Conservation (phyloP, 2,113 vertebrate genomes). For the Cheirogaleus medius region DNA sequence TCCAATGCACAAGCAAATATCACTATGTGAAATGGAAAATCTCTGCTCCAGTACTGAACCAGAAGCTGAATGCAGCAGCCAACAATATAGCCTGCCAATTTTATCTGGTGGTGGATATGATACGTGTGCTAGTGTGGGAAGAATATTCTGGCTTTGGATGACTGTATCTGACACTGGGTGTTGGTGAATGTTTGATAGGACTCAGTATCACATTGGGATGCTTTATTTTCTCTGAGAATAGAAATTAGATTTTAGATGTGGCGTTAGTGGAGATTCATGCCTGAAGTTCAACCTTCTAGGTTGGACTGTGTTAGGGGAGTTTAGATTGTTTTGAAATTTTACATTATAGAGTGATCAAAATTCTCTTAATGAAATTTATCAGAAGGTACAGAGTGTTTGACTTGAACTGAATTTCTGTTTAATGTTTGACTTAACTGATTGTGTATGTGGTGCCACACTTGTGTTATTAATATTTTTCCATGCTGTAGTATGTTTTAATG, state of each 20-base stretch:
- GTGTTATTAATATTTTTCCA: not conserved
- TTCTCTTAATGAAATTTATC: not conserved
- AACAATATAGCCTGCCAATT: not conserved
- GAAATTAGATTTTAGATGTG: slow-evolving; percentile 18
- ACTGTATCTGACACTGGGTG: not conserved
- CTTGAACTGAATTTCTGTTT: not conserved
- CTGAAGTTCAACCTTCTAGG: not conserved
- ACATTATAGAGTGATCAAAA: not conserved
- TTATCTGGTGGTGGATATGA: not conserved
- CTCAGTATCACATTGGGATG: not conserved
- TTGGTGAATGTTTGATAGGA: not conserved
- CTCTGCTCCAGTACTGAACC: not conserved
- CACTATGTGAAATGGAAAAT: not conserved
- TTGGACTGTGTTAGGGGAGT: not conserved
- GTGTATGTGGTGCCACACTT: not conserved
- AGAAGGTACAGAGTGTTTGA: not conserved
- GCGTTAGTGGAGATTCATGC: not conserved
- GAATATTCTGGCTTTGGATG: not conserved
- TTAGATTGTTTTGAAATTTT: not conserved
- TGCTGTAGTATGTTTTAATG: not conserved
- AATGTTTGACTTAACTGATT: not conserved
- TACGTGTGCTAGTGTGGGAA: not conserved
- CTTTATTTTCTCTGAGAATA: slow-evolving; percentile 2
- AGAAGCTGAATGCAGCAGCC: not conserved
- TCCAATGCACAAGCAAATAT: not conserved